These are phyloP conservation scores for Platalea minor DNA, from an alignment of 2,797 vertebrate genomes.

Conservation along the genomic window DNA sequence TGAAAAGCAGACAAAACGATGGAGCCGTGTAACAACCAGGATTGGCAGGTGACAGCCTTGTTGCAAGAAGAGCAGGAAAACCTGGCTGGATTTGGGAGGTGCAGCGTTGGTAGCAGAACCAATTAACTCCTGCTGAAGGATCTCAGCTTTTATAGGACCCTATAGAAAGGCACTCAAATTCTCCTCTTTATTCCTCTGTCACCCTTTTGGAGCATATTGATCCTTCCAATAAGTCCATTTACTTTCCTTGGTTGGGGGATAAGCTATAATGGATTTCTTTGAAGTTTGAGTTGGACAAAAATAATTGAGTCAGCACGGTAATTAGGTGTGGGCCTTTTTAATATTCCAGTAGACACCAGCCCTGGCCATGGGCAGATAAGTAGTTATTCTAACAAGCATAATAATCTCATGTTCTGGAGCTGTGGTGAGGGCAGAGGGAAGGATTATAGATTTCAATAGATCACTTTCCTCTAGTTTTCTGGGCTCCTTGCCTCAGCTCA, in stretches of 20 bases:
- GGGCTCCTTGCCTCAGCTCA: slow-evolving; percentile 47
- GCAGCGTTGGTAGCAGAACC: not conserved
- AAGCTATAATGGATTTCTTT: not conserved
- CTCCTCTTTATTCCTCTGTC: not conserved
- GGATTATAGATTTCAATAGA: not conserved
- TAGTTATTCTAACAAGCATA: not conserved
- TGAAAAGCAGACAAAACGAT: not conserved
- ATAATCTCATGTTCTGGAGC: slow-evolving; percentile 22
- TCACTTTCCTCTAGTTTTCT: slow-evolving; percentile 3
- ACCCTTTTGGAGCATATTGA: not conserved
- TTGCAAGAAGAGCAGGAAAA: not conserved
- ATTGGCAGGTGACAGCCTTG: not conserved
- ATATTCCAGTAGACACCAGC: not conserved
- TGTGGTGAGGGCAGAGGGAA: not conserved
- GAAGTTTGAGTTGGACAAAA: slow-evolving; percentile 12
- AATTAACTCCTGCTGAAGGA: not conserved
- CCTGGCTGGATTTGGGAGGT: not conserved
- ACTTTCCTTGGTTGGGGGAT: not conserved
- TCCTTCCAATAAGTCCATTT: not conserved
- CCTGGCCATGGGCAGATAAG: not conserved
- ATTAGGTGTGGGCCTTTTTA: slow-evolving; percentile 26
- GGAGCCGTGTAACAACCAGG: not conserved
- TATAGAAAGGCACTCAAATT: not conserved
- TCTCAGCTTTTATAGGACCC: not conserved
- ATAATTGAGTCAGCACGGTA: not conserved